These are phyloP conservation scores for Percopsis omiscomaycus DNA, from an alignment of 2,797 vertebrate species.

Conservation along the genomic window DNA sequence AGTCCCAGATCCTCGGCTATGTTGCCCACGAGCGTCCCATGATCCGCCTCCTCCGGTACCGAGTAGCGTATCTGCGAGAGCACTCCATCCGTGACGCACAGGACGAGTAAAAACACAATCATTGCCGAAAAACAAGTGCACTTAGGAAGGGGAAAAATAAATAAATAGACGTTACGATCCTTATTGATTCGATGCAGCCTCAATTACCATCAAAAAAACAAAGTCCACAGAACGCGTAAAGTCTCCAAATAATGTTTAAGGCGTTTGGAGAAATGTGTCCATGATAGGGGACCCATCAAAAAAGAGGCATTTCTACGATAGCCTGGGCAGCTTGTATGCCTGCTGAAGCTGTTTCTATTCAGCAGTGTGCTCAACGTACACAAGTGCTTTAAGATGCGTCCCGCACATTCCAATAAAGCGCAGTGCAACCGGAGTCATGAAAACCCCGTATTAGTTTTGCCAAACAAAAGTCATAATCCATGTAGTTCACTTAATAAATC, in stretches of 20 bases:
- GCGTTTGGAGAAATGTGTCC: slow-evolving; percentile 37
- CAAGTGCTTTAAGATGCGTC: slow-evolving; percentile 36
- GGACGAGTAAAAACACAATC: slow-evolving; percentile 83
- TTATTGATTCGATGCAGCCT: slow-evolving; percentile 35
- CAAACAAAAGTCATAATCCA: slow-evolving; percentile 61
- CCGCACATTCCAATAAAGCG: slow-evolving; percentile 58
- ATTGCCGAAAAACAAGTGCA: slow-evolving; percentile 84
- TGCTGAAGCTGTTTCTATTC: slow-evolving; percentile 26
- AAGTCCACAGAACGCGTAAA: slow-evolving; percentile 31
- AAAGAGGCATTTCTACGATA: slow-evolving; percentile 42
- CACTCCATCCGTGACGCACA: slow-evolving; percentile 85
- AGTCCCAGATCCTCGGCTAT: slow-evolving; percentile 97
- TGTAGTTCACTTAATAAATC: slow-evolving; percentile 20
- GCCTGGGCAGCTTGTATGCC: slow-evolving; percentile 28
- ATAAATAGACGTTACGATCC: slow-evolving; percentile 38
- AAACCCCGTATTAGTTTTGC: slow-evolving; percentile 8
- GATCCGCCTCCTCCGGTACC: slow-evolving; percentile 94
- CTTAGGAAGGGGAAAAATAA: slow-evolving; percentile 59
- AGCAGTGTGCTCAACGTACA: slow-evolving; percentile 29
- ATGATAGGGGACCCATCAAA: slow-evolving; percentile 34
- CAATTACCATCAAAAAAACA: slow-evolving; percentile 48
- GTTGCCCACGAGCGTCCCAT: slow-evolving; percentile 97
- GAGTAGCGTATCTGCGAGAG: slow-evolving; percentile 93
- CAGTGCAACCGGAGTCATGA: slow-evolving; percentile 31
- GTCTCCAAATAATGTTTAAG: slow-evolving; percentile 48